Evolutionary conservation across 2,113 vertebrate species (phyloP), one percentile per base, ranked within the genome.

Genomic region (Cephalopholis sonnerati): DNA sequence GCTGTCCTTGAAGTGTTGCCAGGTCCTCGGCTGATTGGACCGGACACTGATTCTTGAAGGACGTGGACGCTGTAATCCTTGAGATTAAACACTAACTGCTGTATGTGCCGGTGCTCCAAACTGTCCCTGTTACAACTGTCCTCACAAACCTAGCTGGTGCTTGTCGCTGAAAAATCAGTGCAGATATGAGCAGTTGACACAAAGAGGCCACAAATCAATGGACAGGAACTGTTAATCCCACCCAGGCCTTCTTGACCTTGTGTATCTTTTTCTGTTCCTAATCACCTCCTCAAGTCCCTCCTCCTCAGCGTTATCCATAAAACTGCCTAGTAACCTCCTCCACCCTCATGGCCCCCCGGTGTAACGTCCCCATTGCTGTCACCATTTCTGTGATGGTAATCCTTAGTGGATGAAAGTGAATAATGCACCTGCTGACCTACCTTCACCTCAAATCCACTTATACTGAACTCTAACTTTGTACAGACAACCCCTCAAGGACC

Each of bases 11-110:
- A 81, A 44, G 65, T 46, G 12, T 81, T 68, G 79, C 79, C 71
- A 77, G 67, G 63, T 77, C 73, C 74, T 80, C 76, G 55, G 50
- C 69, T 93, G 90, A 95, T 94, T 93, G 91, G 87, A 88, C 61
- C 53, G 63, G 92, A 93, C 92, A 91, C 71, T 94, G 92, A 94
- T 89, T 89, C 86, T 64, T 88, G 64, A 81, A 84, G 90, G 88
- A 88, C 82, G 65, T 69, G 64, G 24, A 91, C 55, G 64, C 75
- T 83, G 89, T 93, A 92, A 95, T 95, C 91, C 91, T 74, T 50
- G 67, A 91, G 93, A 94, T 94, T 95, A 94, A 84, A 67, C 59
- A 68, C 88, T 91, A 87, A 92, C 87, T 82, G 32, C 32, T 36
- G 32, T 36, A 75, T 79, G 78, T 64, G 73, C 65, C 59, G 27